Percentiles rank a stretch among this genome's conserved stretches.
Conservation (phyloP, 2,113 vertebrate species). For the Athene noctua region DNA sequence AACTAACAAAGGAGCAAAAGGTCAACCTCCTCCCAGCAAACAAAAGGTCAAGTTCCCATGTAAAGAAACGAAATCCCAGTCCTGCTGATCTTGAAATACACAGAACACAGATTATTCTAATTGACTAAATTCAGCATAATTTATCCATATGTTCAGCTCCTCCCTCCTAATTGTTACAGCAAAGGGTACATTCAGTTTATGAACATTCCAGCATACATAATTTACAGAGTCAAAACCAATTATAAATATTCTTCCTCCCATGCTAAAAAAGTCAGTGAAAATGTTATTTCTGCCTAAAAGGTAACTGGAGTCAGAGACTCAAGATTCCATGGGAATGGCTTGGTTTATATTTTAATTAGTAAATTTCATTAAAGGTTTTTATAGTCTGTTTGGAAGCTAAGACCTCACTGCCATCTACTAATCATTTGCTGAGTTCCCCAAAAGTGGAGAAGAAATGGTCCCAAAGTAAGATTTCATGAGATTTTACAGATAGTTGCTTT, state of each 20-base stretch:
- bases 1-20: constrained; percentile 65
- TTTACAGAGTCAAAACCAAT: not conserved
- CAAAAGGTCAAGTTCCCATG: constrained; percentile 77
- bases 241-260: not conserved
- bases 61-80: constrained; percentile 69
- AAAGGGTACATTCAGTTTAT: not conserved
- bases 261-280: not conserved
- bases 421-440: not conserved
- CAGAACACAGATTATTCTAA: constrained; percentile 25
- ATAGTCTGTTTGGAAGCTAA: not conserved
- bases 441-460: not conserved
- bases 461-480: not conserved
- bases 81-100: constrained; percentile 60
- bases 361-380: not conserved
- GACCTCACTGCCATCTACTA: not conserved
- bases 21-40: constrained; percentile 66
- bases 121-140: not conserved
- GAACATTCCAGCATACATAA: not conserved
- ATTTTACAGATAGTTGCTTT: not conserved
- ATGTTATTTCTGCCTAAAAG: constrained; percentile 27
- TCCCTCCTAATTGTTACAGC: not conserved
- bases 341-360: not conserved
- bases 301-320: not conserved
- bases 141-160: not conserved
- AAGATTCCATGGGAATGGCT: constrained; percentile 13